phyloP scores from a whole-genome alignment of 2,888 invertebrate species.

The Netelia inedita region DNA sequence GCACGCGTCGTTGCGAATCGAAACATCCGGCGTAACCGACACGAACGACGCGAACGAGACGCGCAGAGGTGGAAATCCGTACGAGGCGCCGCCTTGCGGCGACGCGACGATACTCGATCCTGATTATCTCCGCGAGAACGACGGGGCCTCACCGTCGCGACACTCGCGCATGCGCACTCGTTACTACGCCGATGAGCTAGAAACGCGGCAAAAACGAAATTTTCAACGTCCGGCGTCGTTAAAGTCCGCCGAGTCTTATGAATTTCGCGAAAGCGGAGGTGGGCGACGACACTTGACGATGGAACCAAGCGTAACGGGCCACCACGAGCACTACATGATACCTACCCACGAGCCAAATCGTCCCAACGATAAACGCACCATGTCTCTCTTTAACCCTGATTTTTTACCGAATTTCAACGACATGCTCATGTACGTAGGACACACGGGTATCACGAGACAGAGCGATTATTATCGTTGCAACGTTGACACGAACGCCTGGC shows the following conservation, averaged over 20 bases:
- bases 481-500: constrained; percentile 67
- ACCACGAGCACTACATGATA: constrained; percentile 74
- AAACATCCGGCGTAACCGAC: background rate
- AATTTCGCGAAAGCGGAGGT: constrained; percentile 50
- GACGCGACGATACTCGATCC: constrained; percentile 36
- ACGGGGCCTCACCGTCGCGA: constrained; percentile 44
- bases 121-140: constrained; percentile 46
- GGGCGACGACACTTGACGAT: constrained; percentile 41
- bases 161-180: constrained; percentile 47
- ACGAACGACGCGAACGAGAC: background rate
- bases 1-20: background rate
- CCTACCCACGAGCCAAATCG: constrained; percentile 72
- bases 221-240: constrained; percentile 57
- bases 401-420: constrained; percentile 83
- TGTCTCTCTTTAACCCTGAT: constrained; percentile 82
- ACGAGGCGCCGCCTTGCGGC: constrained; percentile 16
- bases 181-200: constrained; percentile 26
- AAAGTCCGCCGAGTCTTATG: constrained; percentile 66
- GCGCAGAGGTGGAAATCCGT: constrained; percentile 10
- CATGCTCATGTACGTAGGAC: constrained; percentile 80
- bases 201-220: constrained; percentile 44
- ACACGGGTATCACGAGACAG: constrained; percentile 72
- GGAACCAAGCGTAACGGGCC: constrained; percentile 39
- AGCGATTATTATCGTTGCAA: constrained; percentile 72
- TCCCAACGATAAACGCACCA: constrained; percentile 72